These are phyloP conservation scores for Koerneria pararmatus DNA, from an alignment of 2,888 invertebrate genomes.

Conservation along the genomic window DNA sequence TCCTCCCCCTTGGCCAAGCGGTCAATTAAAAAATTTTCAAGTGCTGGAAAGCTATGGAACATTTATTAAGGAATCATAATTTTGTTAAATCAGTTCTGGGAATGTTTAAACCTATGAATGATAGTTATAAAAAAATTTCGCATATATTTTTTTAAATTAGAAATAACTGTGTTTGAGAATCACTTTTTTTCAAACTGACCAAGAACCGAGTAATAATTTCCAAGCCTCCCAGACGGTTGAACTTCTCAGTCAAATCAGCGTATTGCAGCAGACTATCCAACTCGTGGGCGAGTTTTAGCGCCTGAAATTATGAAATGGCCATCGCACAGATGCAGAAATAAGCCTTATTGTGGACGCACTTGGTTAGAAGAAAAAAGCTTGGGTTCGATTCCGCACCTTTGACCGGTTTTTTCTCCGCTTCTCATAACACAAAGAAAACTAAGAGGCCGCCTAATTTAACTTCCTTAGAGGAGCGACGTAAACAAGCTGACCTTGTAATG, in stretches of 20 bases:
- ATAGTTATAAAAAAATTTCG: not conserved
- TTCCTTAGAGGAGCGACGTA: too few relatives aligned
- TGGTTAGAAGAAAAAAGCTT: too few relatives aligned
- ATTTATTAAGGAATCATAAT: not conserved
- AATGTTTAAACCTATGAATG: not conserved
- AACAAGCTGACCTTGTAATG: too few relatives aligned
- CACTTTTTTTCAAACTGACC: not conserved
- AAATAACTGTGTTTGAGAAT: not conserved
- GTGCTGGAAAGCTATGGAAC: not conserved
- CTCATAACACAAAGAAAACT: too few relatives aligned
- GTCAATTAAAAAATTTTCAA: not conserved
- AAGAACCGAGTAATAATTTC: conserved; percentile 15
- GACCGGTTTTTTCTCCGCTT: too few relatives aligned
- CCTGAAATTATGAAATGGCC: too few relatives aligned
- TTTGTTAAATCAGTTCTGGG: not conserved
- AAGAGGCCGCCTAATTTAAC: too few relatives aligned
- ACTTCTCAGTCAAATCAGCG: conserved; percentile 18
- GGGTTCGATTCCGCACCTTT: too few relatives aligned
- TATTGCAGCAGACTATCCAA: conserved; percentile 22
- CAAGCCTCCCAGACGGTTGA: conserved; percentile 21
- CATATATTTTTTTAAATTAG: not conserved
- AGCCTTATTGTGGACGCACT: too few relatives aligned
- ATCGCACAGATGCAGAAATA: too few relatives aligned
- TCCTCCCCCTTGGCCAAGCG: too few relatives aligned
- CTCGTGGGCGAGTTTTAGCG: conserved; percentile 13